Evolutionary conservation across 1,140 invertebrate genomes (phyloP), one percentile per base, ranked within the genome.

Genomic region (Globodera rostochiensis): DNA sequence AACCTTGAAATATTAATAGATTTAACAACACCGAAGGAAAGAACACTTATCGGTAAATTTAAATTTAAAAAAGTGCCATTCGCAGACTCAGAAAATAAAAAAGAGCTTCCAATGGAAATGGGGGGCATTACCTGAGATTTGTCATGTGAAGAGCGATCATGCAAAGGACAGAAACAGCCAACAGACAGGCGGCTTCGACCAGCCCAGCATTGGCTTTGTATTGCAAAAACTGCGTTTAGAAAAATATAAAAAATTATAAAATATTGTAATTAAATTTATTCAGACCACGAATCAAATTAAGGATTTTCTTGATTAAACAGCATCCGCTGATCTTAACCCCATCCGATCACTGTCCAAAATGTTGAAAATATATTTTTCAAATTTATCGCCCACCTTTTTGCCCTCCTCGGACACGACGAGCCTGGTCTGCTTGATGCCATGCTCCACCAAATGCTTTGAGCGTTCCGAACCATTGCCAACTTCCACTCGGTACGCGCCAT

Each of bases 371-470:
- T 36, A 36, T 36, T 36, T 36, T 3, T 36, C 36, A 36, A 36
- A 36, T 36, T 36, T 36, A 36, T 36, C 3, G 19, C 46, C 66
- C n/a, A 81, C 66, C 49, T 87, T 84, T 64, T 77, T 73, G 25
- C 73, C 66, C 66, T 86, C 85, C 47, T 87, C 84, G 19, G 95
- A 94, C 76, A 95, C 93, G 85, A 97, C 96, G 87, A 97, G 95
- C 90, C 94, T 96, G 0, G 95, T 95, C 45, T 77, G 84, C 67
- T 93, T 93, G 73, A 96, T 93, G 85, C 94, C 94, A 87, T 96
- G 94, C 88, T 96, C 94, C 64, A 94, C 90, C 21, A 97, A 91
- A 90, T 95, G 96, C 66, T 94, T 92, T 89, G 95, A 95, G 69
- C 95, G 91, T 19, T 93, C 93, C 9, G 93, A 93, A 1, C 95